Evolutionary conservation across 2,888 invertebrate species (phyloP).

Genomic region (Clunio marinus): DNA sequence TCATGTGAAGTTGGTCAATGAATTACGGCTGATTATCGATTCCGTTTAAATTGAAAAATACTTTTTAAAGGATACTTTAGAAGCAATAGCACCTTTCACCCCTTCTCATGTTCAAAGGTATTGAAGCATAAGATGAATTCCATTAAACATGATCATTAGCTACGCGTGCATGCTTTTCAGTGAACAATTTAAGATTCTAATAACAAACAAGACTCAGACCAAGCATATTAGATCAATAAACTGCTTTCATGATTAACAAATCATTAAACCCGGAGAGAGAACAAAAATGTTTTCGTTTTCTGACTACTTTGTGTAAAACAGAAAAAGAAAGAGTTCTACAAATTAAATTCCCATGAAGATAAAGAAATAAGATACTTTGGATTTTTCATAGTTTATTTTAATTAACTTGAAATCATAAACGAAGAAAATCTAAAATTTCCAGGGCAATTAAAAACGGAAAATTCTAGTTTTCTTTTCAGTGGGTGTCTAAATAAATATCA

Average conservation of each 20-base stretch:
- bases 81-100: conserved; percentile 23
- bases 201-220: background rate
- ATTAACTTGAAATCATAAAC: conserved; percentile 3
- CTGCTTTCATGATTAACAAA: conserved; percentile 4
- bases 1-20: background rate
- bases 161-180: conserved; percentile 27
- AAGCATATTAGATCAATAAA: conserved; percentile 29
- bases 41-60: background rate
- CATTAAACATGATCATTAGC: conserved; percentile 19
- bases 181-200: background rate
- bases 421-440: background rate
- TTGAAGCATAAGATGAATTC: background rate
- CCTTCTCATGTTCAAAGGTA: background rate
- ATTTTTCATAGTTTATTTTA: background rate
- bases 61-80: conserved; percentile 7
- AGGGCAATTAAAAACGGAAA: background rate
- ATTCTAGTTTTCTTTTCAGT: no score
- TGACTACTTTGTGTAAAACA: no score
- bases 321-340: background rate
- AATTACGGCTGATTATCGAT: background rate
- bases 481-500: no score
- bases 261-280: conserved; percentile 2
- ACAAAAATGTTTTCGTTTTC: background rate
- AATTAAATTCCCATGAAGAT: conserved; percentile 38
- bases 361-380: conserved; percentile 4